Base-by-base conservation (phyloP, 2,888 invertebrate genomes). In the Augochlorella aurata region DNA sequence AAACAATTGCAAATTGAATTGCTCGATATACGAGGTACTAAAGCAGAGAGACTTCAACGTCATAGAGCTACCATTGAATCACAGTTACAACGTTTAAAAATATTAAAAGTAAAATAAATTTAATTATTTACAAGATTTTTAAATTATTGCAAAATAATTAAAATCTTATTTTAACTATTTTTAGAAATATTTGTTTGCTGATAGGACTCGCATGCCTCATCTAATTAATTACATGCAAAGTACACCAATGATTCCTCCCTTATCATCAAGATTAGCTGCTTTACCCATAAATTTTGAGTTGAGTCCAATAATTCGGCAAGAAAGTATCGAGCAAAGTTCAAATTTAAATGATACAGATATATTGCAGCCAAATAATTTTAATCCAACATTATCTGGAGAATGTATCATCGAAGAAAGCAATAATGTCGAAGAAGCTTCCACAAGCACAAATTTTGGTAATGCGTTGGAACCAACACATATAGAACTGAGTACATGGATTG, bases 401-500 rank as follows among this genome's bases (percentile, higher is more conserved):
- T 87, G 94, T 69, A 52, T 67, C 0, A 50, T 1, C 18, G 70
- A 80, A 21, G 85, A 87, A 66, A 82, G 68, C 71, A 73, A 69
- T 9, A 87, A 76, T 65, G 77, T 74, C 21, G 85, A 80, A 38
- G 87, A 85, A 74, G 83, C 88, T 18, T 90, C 86, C 58, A 78
- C 87, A 8, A 89, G 82, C 94, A 87, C 90, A 94, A 87, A 94
- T 93, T 86, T 95, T 93, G 94, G 94, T 0, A 94, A 94, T 87
- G 93, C 94, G 87, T 94, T 95, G 0, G 94, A 95, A 49, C 94
- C 95, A 24, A 95, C 95, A 21, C 95, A 95, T 92, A 94, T 95
- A 86, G 96, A 96, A 93, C 95, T 96, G 66, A 96, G 95, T 89
- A 95, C 95, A 82, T 96, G 96, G 96, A 95, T 96, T 91, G 95